Conservation (phyloP, 2,888 invertebrate species). For the Theretra japonica region DNA sequence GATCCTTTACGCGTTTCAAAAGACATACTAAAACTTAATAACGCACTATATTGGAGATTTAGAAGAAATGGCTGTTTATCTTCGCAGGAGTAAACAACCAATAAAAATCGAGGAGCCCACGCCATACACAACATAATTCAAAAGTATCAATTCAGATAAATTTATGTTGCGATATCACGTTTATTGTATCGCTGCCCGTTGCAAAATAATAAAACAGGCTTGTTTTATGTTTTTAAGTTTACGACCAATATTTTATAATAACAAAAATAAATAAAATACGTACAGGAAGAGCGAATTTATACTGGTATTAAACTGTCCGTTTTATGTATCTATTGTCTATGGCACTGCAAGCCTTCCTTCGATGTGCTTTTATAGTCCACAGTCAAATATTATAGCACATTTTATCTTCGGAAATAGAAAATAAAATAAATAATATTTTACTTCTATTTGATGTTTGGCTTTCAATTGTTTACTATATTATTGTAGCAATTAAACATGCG, state of each 20-base stretch:
- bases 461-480: neutral
- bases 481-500: no score
- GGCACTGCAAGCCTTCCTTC: slow-evolving; percentile 12
- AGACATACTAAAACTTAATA: neutral
- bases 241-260: slow-evolving; percentile 74
- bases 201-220: slow-evolving; percentile 70
- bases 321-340: slow-evolving; percentile 33
- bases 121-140: slow-evolving; percentile 52
- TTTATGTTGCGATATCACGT: slow-evolving; percentile 70
- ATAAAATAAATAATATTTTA: slow-evolving; percentile 1
- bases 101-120: slow-evolving; percentile 45
- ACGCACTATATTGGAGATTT: slow-evolving; percentile 13
- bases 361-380: slow-evolving; percentile 30
- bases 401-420: slow-evolving; percentile 32
- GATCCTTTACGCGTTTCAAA: slow-evolving; percentile 7
- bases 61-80: slow-evolving; percentile 19
- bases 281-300: slow-evolving; percentile 60
- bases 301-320: slow-evolving; percentile 51
- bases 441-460: neutral
- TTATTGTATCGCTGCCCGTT: slow-evolving; percentile 65
- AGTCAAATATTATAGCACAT: slow-evolving; percentile 36
- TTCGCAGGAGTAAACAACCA: slow-evolving; percentile 1
- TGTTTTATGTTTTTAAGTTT: slow-evolving; percentile 74
- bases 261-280: slow-evolving; percentile 68
- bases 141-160: slow-evolving; percentile 71